phyloP scores from a whole-genome alignment of 2,888 invertebrate species.

The Pecten maximus region DNA sequence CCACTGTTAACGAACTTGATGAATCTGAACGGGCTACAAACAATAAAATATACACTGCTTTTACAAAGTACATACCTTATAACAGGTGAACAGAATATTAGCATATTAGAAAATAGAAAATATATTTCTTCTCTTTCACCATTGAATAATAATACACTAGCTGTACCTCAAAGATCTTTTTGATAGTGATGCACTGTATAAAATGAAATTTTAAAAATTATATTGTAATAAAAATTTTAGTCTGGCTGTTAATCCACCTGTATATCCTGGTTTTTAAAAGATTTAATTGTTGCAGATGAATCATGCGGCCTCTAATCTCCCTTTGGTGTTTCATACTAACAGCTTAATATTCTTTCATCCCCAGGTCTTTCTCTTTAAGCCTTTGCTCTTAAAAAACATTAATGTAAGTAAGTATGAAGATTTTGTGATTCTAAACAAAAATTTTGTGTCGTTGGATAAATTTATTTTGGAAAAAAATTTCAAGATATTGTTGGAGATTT shows the following conservation, averaged over 20 bases:
- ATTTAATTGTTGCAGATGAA: not conserved
- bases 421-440: not conserved
- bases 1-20: no score
- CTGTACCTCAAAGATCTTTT: not conserved
- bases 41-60: no score
- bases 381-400: not conserved
- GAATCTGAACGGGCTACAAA: no score
- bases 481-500: not conserved
- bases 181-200: not conserved
- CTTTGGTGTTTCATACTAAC: not conserved
- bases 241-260: slow-evolving; percentile 7
- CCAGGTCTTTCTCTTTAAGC: not conserved
- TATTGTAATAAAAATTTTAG: not conserved
- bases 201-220: slow-evolving; percentile 4
- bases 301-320: not conserved
- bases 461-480: no score
- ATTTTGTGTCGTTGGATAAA: no score
- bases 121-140: no score
- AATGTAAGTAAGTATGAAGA: not conserved
- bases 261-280: not conserved
- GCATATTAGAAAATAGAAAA: no score
- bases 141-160: no score
- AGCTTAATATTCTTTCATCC: not conserved
- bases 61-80: no score
- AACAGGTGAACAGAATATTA: no score